These are phyloP conservation scores for Papilio helenus DNA, from an alignment of 1,140 invertebrate species.

Conservation along the genomic window DNA sequence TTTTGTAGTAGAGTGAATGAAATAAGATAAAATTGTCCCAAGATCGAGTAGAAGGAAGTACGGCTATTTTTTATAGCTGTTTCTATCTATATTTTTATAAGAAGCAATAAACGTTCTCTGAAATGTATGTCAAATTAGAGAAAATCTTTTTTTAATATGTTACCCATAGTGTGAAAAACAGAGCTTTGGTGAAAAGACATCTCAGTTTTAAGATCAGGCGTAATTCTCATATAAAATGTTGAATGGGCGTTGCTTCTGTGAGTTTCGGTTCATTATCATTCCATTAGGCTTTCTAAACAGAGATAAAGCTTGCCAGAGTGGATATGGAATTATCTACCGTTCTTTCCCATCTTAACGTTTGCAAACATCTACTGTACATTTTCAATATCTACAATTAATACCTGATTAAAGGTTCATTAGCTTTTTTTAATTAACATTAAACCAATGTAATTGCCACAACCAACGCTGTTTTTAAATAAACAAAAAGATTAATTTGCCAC, in stretches of 20 bases:
- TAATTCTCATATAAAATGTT: neutral
- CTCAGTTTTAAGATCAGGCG: neutral
- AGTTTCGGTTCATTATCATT: slow-evolving; percentile 1
- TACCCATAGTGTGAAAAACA: neutral
- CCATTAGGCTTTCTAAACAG: slow-evolving; percentile 9
- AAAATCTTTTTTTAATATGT: too few relatives aligned
- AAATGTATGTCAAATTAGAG: too few relatives aligned
- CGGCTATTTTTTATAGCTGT: too few relatives aligned
- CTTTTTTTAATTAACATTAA: neutral
- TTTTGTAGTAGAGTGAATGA: too few relatives aligned
- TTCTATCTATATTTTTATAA: too few relatives aligned
- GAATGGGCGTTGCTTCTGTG: neutral
- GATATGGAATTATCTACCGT: neutral
- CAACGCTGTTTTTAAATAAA: neutral
- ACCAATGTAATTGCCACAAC: neutral
- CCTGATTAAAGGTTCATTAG: neutral
- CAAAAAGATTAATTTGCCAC: neutral
- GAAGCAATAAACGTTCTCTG: too few relatives aligned
- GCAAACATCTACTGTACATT: neutral
- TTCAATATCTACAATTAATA: too few relatives aligned
- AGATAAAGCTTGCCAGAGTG: neutral
- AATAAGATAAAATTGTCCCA: neutral
- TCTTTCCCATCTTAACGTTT: neutral
- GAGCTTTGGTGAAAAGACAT: neutral
- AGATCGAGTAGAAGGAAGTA: too few relatives aligned